phyloP scores from a whole-genome alignment of 2,888 invertebrate genomes.

The Philereme transversata region DNA sequence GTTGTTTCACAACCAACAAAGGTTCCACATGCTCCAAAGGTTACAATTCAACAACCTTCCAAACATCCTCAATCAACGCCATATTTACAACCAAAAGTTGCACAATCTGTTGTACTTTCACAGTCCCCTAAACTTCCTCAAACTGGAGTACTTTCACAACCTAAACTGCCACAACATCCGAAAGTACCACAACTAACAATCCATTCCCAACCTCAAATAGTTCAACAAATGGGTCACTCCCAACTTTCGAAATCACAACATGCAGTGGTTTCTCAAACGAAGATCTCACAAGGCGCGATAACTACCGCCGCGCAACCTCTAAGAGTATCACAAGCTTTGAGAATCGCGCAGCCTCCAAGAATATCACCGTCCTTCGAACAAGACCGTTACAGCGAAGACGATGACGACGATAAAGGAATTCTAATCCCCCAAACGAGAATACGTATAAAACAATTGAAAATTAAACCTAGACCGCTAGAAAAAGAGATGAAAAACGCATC shows the following conservation, averaged over 20 bases:
- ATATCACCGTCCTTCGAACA: conserved; percentile 25
- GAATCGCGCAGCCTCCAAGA: conserved; percentile 17
- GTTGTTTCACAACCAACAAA: conserved; percentile 7
- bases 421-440: conserved; percentile 55
- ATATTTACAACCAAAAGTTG: conserved; percentile 3
- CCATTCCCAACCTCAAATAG: no score
- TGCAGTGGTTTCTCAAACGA: not conserved
- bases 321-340: conserved; percentile 19
- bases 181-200: no score
- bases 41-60: conserved; percentile 3
- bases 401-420: conserved; percentile 31
- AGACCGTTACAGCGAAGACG: conserved; percentile 24
- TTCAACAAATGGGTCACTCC: no score
- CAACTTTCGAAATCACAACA: not conserved
- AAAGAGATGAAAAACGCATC: conserved; percentile 52
- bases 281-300: not conserved
- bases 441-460: conserved; percentile 45
- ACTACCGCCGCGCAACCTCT: conserved; percentile 4
- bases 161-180: no score
- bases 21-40: conserved; percentile 1
- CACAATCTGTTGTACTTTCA: conserved; percentile 4
- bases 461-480: conserved; percentile 26
- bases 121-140: not conserved
- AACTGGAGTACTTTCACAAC: no score
- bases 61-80: conserved; percentile 8